Percentiles rank a stretch among this genome's conserved stretches.
These are phyloP conservation scores for Cavia aperea DNA, from an alignment of 2,113 vertebrate species.

Conservation along the genomic window DNA sequence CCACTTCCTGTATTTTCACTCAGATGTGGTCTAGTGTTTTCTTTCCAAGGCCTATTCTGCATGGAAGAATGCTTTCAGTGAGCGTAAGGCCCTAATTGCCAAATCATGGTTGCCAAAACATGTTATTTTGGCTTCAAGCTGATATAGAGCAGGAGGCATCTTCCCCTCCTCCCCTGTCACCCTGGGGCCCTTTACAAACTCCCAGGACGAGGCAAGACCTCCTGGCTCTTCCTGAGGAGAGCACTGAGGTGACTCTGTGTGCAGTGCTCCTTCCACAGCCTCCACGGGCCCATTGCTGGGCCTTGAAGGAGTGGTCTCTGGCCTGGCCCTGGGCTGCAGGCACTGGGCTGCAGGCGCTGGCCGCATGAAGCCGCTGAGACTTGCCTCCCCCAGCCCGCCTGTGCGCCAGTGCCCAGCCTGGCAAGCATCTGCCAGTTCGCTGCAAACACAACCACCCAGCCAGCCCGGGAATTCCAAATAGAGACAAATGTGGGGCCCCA, in stretches of 20 bases:
- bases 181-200: constrained; percentile 58
- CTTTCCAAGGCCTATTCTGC: constrained; percentile 65
- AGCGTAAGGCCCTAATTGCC: constrained; percentile 66
- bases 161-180: constrained; percentile 43
- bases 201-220: not conserved
- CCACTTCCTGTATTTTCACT: constrained; percentile 62
- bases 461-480: constrained; percentile 74
- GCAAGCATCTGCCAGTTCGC: constrained; percentile 67
- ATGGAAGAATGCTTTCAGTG: constrained; percentile 70
- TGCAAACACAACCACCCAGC: constrained; percentile 62
- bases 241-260: not conserved
- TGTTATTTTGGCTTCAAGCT: constrained; percentile 68
- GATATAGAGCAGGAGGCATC: constrained; percentile 48
- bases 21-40: constrained; percentile 67
- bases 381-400: constrained; percentile 62
- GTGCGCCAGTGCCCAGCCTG: constrained; percentile 17
- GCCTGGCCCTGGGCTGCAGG: constrained; percentile 64
- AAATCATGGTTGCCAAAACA: constrained; percentile 70
- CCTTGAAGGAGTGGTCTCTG: constrained; percentile 1
- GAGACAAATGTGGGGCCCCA: constrained; percentile 77
- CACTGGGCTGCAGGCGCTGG: constrained; percentile 57
- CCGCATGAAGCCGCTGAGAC: constrained; percentile 58
- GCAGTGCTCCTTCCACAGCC: not conserved
- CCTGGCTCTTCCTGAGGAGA: not conserved
- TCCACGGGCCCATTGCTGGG: not conserved